Conservation (phyloP, 2,797 vertebrate genomes). For the Eulemur mongoz region DNA sequence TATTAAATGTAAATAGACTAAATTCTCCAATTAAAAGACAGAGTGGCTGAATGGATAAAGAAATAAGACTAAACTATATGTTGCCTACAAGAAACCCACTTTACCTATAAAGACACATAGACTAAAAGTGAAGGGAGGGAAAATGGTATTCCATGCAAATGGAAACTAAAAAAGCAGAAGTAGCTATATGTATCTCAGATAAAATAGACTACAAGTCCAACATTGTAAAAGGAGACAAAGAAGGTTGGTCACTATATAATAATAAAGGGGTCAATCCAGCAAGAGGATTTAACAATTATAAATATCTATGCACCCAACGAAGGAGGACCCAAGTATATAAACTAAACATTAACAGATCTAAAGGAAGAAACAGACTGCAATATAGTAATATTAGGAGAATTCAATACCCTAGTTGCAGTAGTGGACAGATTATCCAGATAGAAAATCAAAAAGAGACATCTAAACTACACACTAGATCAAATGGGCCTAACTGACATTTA, state of each 20-base stretch:
- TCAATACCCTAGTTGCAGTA: too few relatives aligned
- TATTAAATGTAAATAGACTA: neutral
- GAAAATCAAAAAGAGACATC: neutral
- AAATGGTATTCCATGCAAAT: neutral
- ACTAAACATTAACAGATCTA: neutral
- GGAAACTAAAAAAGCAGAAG: neutral
- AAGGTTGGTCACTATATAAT: neutral
- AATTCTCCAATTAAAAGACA: neutral
- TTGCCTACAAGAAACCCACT: neutral
- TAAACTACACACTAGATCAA: neutral
- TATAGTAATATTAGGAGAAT: too few relatives aligned
- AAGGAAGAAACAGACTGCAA: too few relatives aligned
- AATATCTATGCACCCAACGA: neutral
- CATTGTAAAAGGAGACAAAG: neutral
- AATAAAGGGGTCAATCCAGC: neutral
- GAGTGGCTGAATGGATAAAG: neutral
- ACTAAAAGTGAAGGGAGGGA: neutral
- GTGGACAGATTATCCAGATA: too few relatives aligned
- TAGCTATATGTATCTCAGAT: neutral
- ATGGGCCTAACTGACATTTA: neutral
- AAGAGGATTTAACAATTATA: neutral
- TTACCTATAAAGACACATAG: neutral
- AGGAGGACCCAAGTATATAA: neutral
- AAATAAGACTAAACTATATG: neutral
- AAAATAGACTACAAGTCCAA: neutral